Evolutionary conservation across 2,888 invertebrate genomes (phyloP).

Genomic region (Synanthedon formicaeformis): DNA sequence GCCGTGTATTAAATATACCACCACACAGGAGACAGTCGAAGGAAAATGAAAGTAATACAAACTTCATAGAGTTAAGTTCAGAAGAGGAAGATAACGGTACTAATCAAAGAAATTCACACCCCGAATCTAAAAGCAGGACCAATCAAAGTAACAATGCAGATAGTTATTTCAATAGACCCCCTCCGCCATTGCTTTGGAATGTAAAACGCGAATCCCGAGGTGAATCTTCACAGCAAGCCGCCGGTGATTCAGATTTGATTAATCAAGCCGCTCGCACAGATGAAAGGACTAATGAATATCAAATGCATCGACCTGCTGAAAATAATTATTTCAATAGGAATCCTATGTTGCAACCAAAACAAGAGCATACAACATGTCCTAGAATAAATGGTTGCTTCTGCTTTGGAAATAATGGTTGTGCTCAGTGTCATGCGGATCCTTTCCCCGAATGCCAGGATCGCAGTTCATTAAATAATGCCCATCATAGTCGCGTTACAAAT

Average conservation of each 20-base stretch:
- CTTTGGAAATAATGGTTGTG: conserved; percentile 12
- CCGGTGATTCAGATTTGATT: conserved; percentile 12
- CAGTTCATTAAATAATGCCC: conserved; percentile 18
- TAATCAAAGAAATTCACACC: conserved; percentile 35
- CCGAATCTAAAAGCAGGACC: conserved; percentile 15
- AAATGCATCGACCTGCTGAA: conserved; percentile 1
- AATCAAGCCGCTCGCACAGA: background rate
- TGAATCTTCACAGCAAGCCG: conserved; percentile 18
- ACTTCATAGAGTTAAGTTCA: conserved; percentile 61
- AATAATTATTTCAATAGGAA: background rate
- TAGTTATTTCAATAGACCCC: background rate
- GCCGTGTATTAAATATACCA: conserved; percentile 55
- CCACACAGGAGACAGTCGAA: conserved; percentile 52
- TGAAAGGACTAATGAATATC: background rate
- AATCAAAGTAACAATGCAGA: background rate
- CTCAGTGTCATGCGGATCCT: conserved; percentile 16
- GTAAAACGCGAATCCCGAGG: conserved; percentile 41
- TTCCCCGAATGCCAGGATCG: conserved; percentile 17
- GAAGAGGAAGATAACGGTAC: conserved; percentile 56
- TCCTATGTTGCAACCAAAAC: conserved; percentile 20
- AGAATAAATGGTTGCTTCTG: conserved; percentile 15
- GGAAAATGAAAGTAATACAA: conserved; percentile 37
- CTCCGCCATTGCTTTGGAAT: conserved; percentile 10
- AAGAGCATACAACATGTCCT: conserved; percentile 19
- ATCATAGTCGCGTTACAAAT: conserved; percentile 20